A percentile compares a stretch with the other conserved stretches of the same genome.
These are phyloP conservation scores for Psittacula derbiana DNA, from an alignment of 2,797 vertebrate species.

Conservation along the genomic window DNA sequence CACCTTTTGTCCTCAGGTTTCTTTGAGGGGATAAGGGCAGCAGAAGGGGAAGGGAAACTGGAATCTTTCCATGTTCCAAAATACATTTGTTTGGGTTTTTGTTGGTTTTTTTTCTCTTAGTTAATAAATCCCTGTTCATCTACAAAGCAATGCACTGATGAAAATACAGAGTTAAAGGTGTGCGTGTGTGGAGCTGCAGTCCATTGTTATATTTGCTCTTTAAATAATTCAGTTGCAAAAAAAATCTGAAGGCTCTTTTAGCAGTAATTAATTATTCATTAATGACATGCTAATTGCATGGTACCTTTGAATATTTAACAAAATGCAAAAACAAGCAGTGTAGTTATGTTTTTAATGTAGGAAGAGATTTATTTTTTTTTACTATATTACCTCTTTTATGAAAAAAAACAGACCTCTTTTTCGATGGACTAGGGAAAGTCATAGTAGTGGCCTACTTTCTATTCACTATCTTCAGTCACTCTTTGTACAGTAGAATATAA, in stretches of 20 bases:
- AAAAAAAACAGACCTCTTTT: conserved; percentile 71
- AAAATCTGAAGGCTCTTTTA: conserved; percentile 87
- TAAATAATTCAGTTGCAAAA: conserved; percentile 91
- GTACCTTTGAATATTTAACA: conserved; percentile 90
- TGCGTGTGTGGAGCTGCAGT: not conserved
- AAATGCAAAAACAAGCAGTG: conserved; percentile 82
- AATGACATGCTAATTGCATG: conserved; percentile 91
- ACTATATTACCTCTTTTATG: conserved; percentile 60
- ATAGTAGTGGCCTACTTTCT: conserved; percentile 80
- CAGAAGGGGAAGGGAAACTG: conserved; percentile 33
- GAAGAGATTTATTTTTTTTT: conserved; percentile 54
- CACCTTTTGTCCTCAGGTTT: conserved; percentile 16
- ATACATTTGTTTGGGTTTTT: not conserved
- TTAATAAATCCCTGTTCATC: conserved; percentile 49
- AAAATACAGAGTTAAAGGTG: conserved; percentile 31
- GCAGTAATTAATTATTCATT: conserved; percentile 93
- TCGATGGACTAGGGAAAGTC: conserved; percentile 69
- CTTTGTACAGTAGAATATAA: conserved; percentile 80
- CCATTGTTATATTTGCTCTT: conserved; percentile 87
- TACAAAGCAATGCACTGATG: conserved; percentile 46
- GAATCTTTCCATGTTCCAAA: conserved; percentile 22
- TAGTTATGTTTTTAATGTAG: conserved; percentile 78
- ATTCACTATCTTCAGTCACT: conserved; percentile 75
- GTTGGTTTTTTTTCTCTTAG: not conserved
- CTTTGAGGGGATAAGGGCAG: not conserved